phyloP scores from a whole-genome alignment of 53 echinoderm and acorn worm species.

The Crossaster papposus region DNA sequence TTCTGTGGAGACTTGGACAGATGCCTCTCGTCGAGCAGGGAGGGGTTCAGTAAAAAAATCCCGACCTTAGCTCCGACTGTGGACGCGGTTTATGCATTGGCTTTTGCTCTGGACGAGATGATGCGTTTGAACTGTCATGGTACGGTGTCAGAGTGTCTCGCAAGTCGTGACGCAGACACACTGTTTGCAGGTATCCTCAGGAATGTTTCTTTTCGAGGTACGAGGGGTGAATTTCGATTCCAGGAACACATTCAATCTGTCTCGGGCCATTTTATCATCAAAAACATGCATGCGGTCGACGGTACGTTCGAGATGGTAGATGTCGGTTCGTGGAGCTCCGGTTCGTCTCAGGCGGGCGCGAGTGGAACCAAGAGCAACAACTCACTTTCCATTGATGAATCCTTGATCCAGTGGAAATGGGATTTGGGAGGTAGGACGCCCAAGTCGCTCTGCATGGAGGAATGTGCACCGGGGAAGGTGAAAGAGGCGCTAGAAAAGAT shows the following conservation, averaged over 20 bases:
- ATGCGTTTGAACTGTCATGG: background rate
- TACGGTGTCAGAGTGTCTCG: background rate
- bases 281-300: slow-evolving; percentile 34
- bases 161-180: background rate
- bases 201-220: slow-evolving; percentile 12
- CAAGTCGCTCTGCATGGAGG: slow-evolving; percentile 34
- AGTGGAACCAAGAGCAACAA: background rate
- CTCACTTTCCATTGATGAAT: background rate
- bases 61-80: slow-evolving; percentile 33
- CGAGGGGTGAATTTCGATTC: slow-evolving; percentile 18
- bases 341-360: background rate
- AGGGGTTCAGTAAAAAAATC: slow-evolving; percentile 56
- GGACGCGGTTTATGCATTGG: slow-evolving; percentile 55
- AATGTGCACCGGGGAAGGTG: slow-evolving; percentile 24
- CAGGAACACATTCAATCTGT: background rate
- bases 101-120: slow-evolving; percentile 21
- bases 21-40: slow-evolving; percentile 15
- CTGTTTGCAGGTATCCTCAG: background rate
- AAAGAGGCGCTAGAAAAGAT: slow-evolving; percentile 20
- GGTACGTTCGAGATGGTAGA: slow-evolving; percentile 52
- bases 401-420: slow-evolving; percentile 13
- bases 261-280: slow-evolving; percentile 4
- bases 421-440: background rate
- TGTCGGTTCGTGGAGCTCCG: slow-evolving; percentile 54
- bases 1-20: slow-evolving; percentile 19